Conservation (phyloP, 2,113 vertebrate genomes). For the Ameiurus melas region DNA sequence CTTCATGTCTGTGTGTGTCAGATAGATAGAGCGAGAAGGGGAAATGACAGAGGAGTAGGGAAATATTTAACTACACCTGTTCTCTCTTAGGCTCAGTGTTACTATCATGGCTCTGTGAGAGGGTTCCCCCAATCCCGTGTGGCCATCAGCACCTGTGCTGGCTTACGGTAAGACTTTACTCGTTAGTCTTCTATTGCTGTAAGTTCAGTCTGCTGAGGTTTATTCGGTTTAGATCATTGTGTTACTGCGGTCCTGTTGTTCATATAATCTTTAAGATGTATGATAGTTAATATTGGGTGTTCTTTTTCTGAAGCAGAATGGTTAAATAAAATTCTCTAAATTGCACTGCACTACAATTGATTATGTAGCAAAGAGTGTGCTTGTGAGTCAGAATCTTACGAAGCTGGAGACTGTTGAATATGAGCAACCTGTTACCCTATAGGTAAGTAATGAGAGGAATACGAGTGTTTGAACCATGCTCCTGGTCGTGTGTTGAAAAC, state of each 20-base stretch:
- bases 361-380: neutral
- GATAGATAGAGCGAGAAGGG: neutral
- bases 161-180: slow-evolving; percentile 78
- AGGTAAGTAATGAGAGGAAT: neutral
- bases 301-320: neutral
- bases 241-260: neutral
- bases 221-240: neutral
- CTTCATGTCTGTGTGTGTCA: neutral
- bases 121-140: slow-evolving; percentile 74
- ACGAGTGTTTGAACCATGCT: neutral
- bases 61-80: slow-evolving; percentile 24
- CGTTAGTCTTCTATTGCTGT: neutral
- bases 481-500: neutral
- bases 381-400: neutral
- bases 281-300: neutral
- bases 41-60: neutral
- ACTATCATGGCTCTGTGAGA: slow-evolving; percentile 76
- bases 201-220: neutral
- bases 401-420: neutral
- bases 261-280: neutral
- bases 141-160: slow-evolving; percentile 81
- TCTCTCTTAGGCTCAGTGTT: slow-evolving; percentile 78
- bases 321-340: neutral
- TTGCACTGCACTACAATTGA: neutral
- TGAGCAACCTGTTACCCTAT: neutral